Evolutionary conservation across 2,797 vertebrate species (phyloP).

Genomic region (Eulemur coronatus): DNA sequence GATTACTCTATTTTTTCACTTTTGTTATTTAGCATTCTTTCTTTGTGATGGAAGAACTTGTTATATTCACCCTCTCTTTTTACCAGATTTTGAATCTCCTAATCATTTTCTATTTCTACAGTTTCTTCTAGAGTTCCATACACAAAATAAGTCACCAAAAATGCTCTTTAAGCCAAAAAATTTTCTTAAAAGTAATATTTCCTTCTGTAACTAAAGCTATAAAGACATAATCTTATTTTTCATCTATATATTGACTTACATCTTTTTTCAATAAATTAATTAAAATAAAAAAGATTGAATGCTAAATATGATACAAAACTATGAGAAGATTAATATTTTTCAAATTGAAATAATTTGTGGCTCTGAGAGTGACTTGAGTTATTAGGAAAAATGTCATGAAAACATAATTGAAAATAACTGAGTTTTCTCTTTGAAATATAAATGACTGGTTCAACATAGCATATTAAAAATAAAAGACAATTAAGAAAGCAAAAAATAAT

Average conservation of each 20-base stretch:
- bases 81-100: not conserved
- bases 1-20: not conserved
- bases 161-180: not conserved
- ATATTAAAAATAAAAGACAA: not conserved
- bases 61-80: not conserved
- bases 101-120: constrained; percentile 6
- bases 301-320: not conserved
- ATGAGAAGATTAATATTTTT: not conserved
- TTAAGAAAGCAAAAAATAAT: not conserved
- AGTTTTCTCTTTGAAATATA: constrained; percentile 16
- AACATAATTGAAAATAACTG: not conserved
- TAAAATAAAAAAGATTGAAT: not conserved
- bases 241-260: not conserved
- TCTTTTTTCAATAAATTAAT: not conserved
- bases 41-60: not conserved
- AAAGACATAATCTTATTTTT: not conserved
- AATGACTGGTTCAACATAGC: not conserved
- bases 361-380: not conserved
- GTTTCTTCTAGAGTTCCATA: not conserved
- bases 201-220: not conserved
- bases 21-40: not conserved
- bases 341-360: not conserved
- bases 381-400: not conserved
- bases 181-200: not conserved
- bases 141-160: not conserved